Conservation (phyloP, 2,797 vertebrate species). For the Hoplostethus atlanticus region DNA sequence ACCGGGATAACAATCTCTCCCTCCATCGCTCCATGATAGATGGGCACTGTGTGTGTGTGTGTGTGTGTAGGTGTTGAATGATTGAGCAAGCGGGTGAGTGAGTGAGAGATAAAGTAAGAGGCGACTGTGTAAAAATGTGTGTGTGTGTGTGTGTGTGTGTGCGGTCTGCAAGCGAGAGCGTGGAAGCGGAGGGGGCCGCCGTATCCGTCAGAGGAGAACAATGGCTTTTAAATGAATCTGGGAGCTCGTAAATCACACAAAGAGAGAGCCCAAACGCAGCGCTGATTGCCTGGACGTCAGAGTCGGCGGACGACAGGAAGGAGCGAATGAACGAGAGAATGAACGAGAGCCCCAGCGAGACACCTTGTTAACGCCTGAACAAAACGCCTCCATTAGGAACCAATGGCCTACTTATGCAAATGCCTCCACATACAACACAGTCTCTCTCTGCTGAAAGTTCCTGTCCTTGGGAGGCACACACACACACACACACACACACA, state of each 20-base stretch:
- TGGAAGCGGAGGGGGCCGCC: constrained; percentile 74
- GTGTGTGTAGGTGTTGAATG: constrained; percentile 75
- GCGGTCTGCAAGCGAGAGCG: constrained; percentile 60
- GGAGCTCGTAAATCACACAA: constrained; percentile 86
- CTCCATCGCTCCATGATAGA: constrained; percentile 81
- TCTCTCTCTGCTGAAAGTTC: constrained; percentile 63
- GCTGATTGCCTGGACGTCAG: constrained; percentile 84
- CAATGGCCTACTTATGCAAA: constrained; percentile 85
- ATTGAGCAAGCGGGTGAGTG: constrained; percentile 79
- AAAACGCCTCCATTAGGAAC: constrained; percentile 84
- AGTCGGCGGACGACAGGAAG: constrained; percentile 80
- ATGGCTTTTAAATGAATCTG: constrained; percentile 89
- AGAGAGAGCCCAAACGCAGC: constrained; percentile 83
- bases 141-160: constrained; percentile 22
- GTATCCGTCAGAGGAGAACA: constrained; percentile 85
- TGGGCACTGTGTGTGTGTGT: constrained; percentile 60
- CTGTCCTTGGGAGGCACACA: constrained; percentile 73
- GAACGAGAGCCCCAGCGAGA: constrained; percentile 80
- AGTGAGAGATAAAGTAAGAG: constrained; percentile 82
- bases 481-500: too few species aligned
- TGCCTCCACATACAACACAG: constrained; percentile 65
- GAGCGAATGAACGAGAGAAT: constrained; percentile 73
- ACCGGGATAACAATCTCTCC: constrained; percentile 84
- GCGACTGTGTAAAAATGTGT: constrained; percentile 66
- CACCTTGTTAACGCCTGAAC: constrained; percentile 85